Evolutionary conservation across 2,797 vertebrate genomes (phyloP).

Genomic region (Meda fulgida): DNA sequence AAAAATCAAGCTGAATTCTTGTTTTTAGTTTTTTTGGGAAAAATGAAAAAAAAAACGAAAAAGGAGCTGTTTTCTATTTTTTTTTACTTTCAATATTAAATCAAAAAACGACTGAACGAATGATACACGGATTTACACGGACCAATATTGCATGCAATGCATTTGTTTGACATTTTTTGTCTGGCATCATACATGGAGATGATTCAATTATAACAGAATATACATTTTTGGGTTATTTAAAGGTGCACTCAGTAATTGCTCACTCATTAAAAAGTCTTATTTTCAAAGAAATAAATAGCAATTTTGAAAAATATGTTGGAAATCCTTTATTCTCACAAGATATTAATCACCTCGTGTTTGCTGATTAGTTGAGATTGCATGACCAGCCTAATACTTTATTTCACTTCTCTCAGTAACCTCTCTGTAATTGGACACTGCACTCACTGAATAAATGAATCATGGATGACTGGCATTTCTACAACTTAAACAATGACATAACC

Average conservation of each 20-base stretch:
- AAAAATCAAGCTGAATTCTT: too few species aligned
- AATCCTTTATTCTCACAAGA: too few species aligned
- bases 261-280: background rate
- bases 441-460: background rate
- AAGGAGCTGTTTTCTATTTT: too few species aligned
- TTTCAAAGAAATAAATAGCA: background rate
- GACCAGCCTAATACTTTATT: background rate
- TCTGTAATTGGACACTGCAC: background rate
- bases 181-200: background rate
- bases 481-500: slow-evolving; percentile 6
- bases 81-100: too few species aligned
- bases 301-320: background rate
- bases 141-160: background rate
- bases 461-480: slow-evolving; percentile 9
- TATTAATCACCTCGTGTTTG: background rate
- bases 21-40: too few species aligned
- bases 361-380: background rate
- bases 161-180: background rate
- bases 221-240: background rate
- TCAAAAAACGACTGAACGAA: too few species aligned
- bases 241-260: background rate
- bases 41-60: too few species aligned
- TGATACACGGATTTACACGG: too few species aligned
- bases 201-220: background rate
- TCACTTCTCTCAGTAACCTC: background rate